Evolutionary conservation across 2,888 invertebrate species (phyloP).

Genomic region (Plutella xylostella): DNA sequence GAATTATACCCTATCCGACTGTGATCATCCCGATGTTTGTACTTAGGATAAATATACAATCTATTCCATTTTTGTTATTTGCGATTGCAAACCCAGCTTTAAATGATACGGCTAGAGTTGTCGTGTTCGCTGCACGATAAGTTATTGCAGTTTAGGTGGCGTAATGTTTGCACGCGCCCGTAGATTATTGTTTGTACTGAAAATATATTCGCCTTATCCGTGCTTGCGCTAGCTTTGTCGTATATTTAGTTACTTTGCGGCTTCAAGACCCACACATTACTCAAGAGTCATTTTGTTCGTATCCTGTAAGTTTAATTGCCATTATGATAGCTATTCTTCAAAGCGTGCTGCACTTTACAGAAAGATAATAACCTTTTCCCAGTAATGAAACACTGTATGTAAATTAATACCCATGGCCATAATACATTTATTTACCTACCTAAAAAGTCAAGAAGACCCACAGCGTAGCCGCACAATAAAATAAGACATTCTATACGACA

Average conservation of each 20-base stretch:
- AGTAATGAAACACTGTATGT: no score
- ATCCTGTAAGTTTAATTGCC: no score
- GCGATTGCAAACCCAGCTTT: slow-evolving; percentile 41
- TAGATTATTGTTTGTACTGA: background rate
- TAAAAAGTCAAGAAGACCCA: no score
- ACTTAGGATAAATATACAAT: slow-evolving; percentile 15
- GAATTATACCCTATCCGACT: slow-evolving; percentile 48
- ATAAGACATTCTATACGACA: no score
- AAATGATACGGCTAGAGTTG: slow-evolving; percentile 44
- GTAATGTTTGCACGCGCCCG: background rate
- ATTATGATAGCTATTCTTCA: no score
- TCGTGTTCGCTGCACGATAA: background rate
- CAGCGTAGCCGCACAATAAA: no score
- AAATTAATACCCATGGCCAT: no score
- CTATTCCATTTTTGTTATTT: slow-evolving; percentile 36
- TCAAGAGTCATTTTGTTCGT: no score
- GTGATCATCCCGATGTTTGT: slow-evolving; percentile 38
- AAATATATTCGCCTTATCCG: background rate
- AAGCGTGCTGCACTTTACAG: no score
- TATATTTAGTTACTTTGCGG: background rate
- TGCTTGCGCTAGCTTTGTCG: background rate
- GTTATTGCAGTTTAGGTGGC: background rate
- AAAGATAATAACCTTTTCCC: no score
- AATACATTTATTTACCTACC: no score
- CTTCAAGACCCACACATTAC: background rate